These are phyloP conservation scores for Aegithalos caudatus DNA, from an alignment of 2,113 vertebrate genomes.

Conservation along the genomic window DNA sequence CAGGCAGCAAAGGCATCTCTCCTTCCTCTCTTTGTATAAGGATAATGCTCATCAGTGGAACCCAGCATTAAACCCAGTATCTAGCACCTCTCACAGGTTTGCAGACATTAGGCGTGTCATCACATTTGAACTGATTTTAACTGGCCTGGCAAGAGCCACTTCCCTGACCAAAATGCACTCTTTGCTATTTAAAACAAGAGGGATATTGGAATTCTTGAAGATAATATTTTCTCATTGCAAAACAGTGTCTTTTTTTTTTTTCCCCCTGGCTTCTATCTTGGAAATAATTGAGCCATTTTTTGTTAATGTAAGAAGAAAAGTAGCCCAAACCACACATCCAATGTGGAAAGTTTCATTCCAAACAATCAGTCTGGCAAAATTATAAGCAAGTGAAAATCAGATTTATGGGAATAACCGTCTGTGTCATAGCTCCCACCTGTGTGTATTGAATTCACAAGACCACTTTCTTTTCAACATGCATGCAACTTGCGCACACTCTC, in stretches of 20 bases:
- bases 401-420: background rate
- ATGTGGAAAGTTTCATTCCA: background rate
- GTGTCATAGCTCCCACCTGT: background rate
- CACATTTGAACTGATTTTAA: background rate
- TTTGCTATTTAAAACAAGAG: background rate
- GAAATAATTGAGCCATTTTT: conserved; percentile 2
- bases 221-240: background rate
- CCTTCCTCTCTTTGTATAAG: fast-evolving
- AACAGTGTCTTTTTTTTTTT: background rate
- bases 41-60: background rate
- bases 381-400: background rate
- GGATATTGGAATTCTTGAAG: background rate
- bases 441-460: background rate
- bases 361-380: background rate
- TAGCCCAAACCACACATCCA: background rate
- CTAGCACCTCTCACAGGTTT: background rate
- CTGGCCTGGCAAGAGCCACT: background rate
- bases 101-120: background rate
- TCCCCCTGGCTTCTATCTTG: background rate
- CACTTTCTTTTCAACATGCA: background rate
- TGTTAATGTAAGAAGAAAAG: background rate
- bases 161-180: background rate
- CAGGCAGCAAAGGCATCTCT: background rate
- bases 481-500: background rate
- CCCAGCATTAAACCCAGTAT: background rate